Conservation (phyloP, 1,140 invertebrate genomes). For the Radopholus similis region DNA sequence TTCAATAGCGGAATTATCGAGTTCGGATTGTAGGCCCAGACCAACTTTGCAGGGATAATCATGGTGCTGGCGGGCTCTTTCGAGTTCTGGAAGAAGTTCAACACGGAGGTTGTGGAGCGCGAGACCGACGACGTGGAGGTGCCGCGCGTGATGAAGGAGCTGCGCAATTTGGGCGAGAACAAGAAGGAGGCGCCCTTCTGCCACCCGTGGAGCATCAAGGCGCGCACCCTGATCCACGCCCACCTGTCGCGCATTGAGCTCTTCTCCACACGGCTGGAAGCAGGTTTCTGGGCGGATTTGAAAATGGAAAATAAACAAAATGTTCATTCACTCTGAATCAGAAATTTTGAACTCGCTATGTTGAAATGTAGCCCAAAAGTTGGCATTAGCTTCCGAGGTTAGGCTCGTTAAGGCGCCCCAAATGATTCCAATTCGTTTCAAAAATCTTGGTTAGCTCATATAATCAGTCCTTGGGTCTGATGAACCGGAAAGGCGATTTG, state of each 20-base stretch:
- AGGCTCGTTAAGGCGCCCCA: too few relatives aligned
- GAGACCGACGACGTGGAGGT: constrained; percentile 91
- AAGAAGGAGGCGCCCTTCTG: constrained; percentile 89
- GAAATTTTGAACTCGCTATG: neutral
- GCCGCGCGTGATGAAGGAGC: constrained; percentile 82
- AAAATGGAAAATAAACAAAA: too few relatives aligned
- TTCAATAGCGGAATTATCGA: neutral
- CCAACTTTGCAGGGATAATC: constrained; percentile 72
- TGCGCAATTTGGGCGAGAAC: constrained; percentile 85
- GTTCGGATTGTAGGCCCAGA: neutral
- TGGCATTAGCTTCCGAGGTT: too few relatives aligned
- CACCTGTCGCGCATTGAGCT: constrained; percentile 80
- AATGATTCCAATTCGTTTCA: too few relatives aligned
- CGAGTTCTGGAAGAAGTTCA: constrained; percentile 90
- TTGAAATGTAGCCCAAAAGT: neutral
- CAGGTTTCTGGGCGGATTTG: constrained; percentile 57
- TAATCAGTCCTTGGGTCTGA: too few relatives aligned
- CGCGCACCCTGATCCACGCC: constrained; percentile 85
- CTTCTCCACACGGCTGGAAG: constrained; percentile 75
- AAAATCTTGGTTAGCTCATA: too few relatives aligned
- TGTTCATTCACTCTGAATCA: neutral
- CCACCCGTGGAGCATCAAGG: constrained; percentile 91
- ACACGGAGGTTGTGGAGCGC: constrained; percentile 86
- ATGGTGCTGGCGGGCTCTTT: constrained; percentile 92
- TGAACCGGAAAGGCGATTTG: too few relatives aligned